phyloP scores from a whole-genome alignment of 2,888 invertebrate genomes.

The Ennomos fuscantarius region DNA sequence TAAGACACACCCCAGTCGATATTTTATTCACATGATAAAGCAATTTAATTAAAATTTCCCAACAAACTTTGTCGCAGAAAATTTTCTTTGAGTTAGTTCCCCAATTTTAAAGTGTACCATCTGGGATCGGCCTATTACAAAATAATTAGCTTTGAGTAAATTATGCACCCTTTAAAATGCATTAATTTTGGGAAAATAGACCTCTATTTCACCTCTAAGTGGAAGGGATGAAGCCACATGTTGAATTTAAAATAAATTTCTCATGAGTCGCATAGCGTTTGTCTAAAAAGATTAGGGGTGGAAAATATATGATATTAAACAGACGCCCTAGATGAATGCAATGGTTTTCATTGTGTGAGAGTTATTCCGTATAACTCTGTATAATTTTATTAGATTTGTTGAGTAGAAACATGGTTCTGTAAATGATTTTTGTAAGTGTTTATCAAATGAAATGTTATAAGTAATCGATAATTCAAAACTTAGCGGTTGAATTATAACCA shows the following conservation, averaged over 20 bases:
- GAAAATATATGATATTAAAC: slow-evolving; percentile 62
- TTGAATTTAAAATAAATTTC: slow-evolving; percentile 73
- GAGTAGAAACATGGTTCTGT: slow-evolving; percentile 20
- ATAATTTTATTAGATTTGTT: slow-evolving; percentile 35
- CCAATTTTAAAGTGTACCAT: slow-evolving; percentile 70
- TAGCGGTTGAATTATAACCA: too few species aligned
- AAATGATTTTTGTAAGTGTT: slow-evolving; percentile 12
- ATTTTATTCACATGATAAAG: slow-evolving; percentile 57
- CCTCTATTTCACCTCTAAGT: slow-evolving; percentile 56
- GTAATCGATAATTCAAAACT: too few species aligned
- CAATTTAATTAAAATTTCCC: slow-evolving; percentile 69
- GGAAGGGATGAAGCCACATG: slow-evolving; percentile 73
- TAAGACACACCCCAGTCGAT: slow-evolving; percentile 41
- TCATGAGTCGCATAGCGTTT: slow-evolving; percentile 61
- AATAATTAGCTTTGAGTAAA: slow-evolving; percentile 80
- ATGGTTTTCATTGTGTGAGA: slow-evolving; percentile 45
- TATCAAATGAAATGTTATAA: background rate
- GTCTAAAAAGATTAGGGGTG: slow-evolving; percentile 49
- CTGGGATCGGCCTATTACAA: slow-evolving; percentile 79
- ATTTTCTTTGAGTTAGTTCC: slow-evolving; percentile 63
- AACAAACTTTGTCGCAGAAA: slow-evolving; percentile 64
- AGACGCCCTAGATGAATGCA: slow-evolving; percentile 47
- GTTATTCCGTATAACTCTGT: slow-evolving; percentile 44
- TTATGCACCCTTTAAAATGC: slow-evolving; percentile 84
- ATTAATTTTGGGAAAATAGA: slow-evolving; percentile 79